A percentile compares a stretch with the other conserved stretches of the same genome.
phyloP scores from a whole-genome alignment of 2,888 invertebrate species.

The Cerastoderma edule region DNA sequence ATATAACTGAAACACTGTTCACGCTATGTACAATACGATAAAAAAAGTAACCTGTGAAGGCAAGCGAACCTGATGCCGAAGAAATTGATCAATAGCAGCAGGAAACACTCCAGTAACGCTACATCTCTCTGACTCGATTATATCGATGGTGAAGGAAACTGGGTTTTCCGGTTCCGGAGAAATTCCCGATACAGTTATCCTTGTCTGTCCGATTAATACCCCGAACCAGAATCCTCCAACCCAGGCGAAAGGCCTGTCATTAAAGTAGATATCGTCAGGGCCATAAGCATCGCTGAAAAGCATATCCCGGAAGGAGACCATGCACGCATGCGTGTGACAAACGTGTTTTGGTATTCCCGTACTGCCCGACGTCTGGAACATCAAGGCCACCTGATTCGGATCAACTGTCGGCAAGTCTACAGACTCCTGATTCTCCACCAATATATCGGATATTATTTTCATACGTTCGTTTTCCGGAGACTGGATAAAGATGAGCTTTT shows the following conservation, averaged over 20 bases:
- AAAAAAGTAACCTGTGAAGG: neutral
- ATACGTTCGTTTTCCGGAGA: neutral
- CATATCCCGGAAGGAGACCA: neutral
- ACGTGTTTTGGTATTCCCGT: constrained; percentile 33
- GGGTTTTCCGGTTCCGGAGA: constrained; percentile 9
- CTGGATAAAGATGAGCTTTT: constrained; percentile 25
- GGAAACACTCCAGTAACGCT: constrained; percentile 5
- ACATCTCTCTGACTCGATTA: constrained; percentile 16
- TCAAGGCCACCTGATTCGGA: neutral
- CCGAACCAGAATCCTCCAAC: constrained; percentile 17
- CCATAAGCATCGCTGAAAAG: neutral
- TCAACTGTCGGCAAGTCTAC: constrained; percentile 4
- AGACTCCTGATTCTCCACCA: neutral
- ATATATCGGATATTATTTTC: constrained; percentile 1
- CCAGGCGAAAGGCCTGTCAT: constrained; percentile 35
- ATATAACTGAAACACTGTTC: neutral
- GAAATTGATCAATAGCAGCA: neutral
- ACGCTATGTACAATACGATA: neutral
- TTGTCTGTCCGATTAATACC: constrained; percentile 16
- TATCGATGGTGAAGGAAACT: constrained; percentile 3
- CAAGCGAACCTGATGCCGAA: constrained; percentile 12
- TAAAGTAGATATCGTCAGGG: neutral
- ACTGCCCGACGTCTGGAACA: constrained; percentile 43
- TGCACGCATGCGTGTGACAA: neutral
- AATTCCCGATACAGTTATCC: constrained; percentile 13